phyloP scores from a whole-genome alignment of 2,797 vertebrate genomes.

The Enteromius mattozi region DNA sequence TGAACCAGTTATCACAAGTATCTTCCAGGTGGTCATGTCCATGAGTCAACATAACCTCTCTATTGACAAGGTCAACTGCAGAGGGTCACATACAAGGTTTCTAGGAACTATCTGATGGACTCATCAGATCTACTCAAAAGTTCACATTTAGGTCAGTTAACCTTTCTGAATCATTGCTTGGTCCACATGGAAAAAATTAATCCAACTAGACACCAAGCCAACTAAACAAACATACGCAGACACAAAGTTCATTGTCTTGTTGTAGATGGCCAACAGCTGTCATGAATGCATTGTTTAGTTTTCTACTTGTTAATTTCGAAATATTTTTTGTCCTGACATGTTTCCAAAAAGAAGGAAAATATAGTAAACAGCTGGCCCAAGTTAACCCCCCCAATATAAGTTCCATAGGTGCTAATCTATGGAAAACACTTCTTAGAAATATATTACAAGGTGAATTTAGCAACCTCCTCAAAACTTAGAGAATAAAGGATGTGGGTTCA shows the following conservation, averaged over 20 bases:
- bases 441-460: neutral
- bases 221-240: conserved; percentile 37
- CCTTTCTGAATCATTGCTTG: neutral
- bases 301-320: conserved; percentile 67
- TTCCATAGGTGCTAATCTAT: conserved; percentile 67
- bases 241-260: conserved; percentile 14
- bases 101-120: neutral
- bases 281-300: conserved; percentile 48
- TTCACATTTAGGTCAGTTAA: neutral
- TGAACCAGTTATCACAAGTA: conserved; percentile 23
- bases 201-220: neutral
- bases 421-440: conserved; percentile 48
- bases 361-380: conserved; percentile 67
- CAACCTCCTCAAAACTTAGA: neutral
- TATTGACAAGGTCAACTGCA: neutral
- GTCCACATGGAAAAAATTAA: neutral
- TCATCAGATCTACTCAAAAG: neutral
- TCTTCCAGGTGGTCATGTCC: neutral
- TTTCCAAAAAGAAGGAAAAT: conserved; percentile 57
- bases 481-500: neutral
- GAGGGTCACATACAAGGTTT: neutral
- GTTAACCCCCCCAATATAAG: conserved; percentile 63
- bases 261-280: conserved; percentile 29
- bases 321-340: conserved; percentile 64
- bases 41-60: neutral